Evolutionary conservation across 2,888 invertebrate genomes (phyloP).

Genomic region (Nyleta sp.): DNA sequence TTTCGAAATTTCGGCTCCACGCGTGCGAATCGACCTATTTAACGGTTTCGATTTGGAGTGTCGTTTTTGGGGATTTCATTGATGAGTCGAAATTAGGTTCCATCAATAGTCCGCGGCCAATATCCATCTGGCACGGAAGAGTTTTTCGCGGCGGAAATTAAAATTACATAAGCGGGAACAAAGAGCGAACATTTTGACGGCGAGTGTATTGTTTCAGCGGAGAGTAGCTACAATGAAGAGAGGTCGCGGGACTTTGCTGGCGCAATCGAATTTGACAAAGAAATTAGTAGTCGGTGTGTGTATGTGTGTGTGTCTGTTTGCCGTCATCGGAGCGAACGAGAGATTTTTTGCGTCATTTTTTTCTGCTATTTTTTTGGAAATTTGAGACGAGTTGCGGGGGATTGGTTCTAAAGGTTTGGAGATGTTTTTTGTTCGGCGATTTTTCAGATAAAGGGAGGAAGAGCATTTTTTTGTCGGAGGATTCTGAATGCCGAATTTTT

Average conservation of each 20-base stretch:
- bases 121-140: constrained; percentile 23
- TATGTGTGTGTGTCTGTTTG: no score
- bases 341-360: no score
- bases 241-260: constrained; percentile 14
- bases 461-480: no score
- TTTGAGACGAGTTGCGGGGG: not conserved
- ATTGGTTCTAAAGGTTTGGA: not conserved
- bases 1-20: no score
- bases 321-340: not conserved
- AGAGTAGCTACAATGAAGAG: constrained; percentile 7
- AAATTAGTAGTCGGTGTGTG: constrained; percentile 7
- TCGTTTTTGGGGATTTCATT: not conserved
- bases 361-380: no score
- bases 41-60: no score
- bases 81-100: constrained; percentile 1
- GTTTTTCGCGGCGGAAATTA: constrained; percentile 30
- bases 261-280: constrained; percentile 16
- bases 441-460: no score
- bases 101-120: constrained; percentile 3
- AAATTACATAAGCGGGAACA: constrained; percentile 28
- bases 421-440: not conserved
- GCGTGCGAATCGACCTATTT: no score
- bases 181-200: constrained; percentile 20
- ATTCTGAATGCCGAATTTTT: no score
- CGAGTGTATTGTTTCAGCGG: constrained; percentile 14